Evolutionary conservation across 2,113 vertebrate genomes (phyloP), one percentile per base, ranked within the genome.

Genomic region (Leucopternis melanops): DNA sequence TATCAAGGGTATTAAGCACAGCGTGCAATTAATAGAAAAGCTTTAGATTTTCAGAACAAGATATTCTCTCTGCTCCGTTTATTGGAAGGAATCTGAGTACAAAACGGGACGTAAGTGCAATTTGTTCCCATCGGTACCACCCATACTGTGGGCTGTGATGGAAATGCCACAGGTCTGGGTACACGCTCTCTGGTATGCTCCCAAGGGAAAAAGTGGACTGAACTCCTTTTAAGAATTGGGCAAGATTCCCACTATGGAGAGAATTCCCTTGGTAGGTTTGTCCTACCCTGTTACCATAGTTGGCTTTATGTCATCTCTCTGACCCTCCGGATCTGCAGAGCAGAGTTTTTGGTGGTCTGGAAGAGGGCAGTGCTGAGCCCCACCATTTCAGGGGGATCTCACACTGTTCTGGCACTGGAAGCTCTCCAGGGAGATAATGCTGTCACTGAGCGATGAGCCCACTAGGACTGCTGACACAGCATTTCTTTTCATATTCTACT

Each of bases 381-480:
- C 13, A 5, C 34, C 0, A 1, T 17, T 55, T 54, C 31, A 27
- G 88, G 81, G 79, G 77, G 95, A 79, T 92, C 74, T 70, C 77
- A 20, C 70, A 6, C 78, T 57, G 7, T 83, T 21, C 22, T 44
- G 78, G 90, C 47, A 2, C 73, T 83, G 94, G 71, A 69, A 77
- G 67, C 67, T 77, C 67, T 91, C 44, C 83, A 59, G 44, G 63
- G 55, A 91, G 83, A 89, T 82, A 57, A 78, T 44, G 83, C 83
- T 94, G 92, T 23, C 78, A n/a, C 80, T 61, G 95, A 86, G 77
- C 0, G 40, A 92, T 87, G 94, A 94, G 92, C 92, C 87, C 66
- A 2, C 36, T 8, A 9, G 75, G 45, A 34, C 59, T 74, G 96
- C 96, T 97, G 94, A 92, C 73, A 65, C 91, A 69, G 97, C 83